Conservation (phyloP, 2,797 vertebrate genomes). For the Hypotaenidia philippensis region DNA sequence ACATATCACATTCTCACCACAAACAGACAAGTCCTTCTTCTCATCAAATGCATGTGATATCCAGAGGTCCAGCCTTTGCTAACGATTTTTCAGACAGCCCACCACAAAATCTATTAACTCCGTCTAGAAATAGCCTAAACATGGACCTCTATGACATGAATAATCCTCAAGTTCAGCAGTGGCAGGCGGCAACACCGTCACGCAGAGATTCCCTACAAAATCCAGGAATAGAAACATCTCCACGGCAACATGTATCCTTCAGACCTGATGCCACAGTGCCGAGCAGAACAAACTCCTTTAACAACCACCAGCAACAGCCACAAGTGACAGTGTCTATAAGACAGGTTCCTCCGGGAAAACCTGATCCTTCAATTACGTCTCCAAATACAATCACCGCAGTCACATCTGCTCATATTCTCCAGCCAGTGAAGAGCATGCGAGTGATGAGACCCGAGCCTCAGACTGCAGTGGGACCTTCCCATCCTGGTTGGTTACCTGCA, state of each 20-base stretch:
- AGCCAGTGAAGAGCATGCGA: conserved; percentile 95
- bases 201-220: conserved; percentile 82
- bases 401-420: conserved; percentile 94
- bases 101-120: conserved; percentile 86
- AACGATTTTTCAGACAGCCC: conserved; percentile 90
- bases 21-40: conserved; percentile 91
- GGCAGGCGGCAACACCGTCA: conserved; percentile 81
- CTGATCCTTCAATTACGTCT: conserved; percentile 85
- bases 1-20: conserved; percentile 88
- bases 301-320: conserved; percentile 87
- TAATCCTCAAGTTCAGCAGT: conserved; percentile 81
- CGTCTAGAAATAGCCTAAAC: conserved; percentile 92
- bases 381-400: conserved; percentile 95
- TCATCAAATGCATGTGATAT: conserved; percentile 90
- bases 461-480: conserved; percentile 95
- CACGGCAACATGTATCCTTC: conserved; percentile 88
- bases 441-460: conserved; percentile 97
- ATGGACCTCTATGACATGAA: conserved; percentile 90
- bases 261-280: conserved; percentile 88
- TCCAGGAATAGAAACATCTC: conserved; percentile 81
- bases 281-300: conserved; percentile 95
- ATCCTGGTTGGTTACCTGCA: conserved; percentile 91
- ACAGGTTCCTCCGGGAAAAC: conserved; percentile 83
- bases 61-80: conserved; percentile 84
- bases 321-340: conserved; percentile 84